Evolutionary conservation across 2,797 vertebrate species (phyloP), one percentile per base, ranked within the genome.

Genomic region (Halcyon badia): DNA sequence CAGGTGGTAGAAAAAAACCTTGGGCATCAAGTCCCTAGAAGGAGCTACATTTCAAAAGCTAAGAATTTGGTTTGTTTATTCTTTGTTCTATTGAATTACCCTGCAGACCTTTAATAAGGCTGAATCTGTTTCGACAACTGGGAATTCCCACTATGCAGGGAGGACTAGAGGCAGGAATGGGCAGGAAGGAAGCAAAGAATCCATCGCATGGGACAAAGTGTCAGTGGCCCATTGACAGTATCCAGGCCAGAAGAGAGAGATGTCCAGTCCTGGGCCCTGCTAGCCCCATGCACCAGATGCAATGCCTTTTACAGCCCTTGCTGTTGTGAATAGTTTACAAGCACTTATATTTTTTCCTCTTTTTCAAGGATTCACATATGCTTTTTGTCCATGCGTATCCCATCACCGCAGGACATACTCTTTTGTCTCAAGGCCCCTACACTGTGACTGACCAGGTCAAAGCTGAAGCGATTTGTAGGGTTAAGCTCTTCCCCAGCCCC

Each of bases 21-120:
- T 39, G 6, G 8, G 17, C 87, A 52, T 90, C 44, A 37, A 72
- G 24, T 64, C 58, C 64, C 17, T 39, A 48, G 37, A 89, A 92
- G 84, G 51, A 87, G 26, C 48, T 68, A 58, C 37, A 75, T 84
- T 90, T 94, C 90, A 71, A 71, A 90, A 77, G 28, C 68, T 91
- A 65, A 65, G 41, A 89, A 44, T 68, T 66, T 54, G 12, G 24
- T 10, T 52, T 6, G 10, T 35, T 91, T 75, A 7, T 84, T 90
- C 58, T 80, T 93, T 69, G 35, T 70, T 90, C 39, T 31, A 22
- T 12, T 87, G 75, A 91, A 60, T 93, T 84, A 85, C 57, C 31
- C 49, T 51, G 18, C 14, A 10, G 26, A 39, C 18, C 14, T 89
- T 83, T 68, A 84, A 33, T 88, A 88, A 92, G 41, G 19, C 39